phyloP scores from a whole-genome alignment of 2,797 vertebrate genomes.

The Parauchenoglanis punctatus region DNA sequence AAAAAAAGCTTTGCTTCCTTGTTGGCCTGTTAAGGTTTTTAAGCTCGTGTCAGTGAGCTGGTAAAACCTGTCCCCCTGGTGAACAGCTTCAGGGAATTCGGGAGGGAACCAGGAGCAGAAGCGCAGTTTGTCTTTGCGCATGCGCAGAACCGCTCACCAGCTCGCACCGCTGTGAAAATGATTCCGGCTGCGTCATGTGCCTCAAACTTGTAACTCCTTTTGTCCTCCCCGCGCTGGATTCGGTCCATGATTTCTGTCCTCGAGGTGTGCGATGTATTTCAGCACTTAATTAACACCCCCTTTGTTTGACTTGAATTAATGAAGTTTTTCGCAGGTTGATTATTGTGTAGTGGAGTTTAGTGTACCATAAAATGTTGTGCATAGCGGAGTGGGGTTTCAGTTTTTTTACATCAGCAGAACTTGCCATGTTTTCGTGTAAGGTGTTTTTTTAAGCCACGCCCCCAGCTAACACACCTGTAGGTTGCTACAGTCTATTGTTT shows the following conservation, averaged over 20 bases:
- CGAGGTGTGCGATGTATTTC: background rate
- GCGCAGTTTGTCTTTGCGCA: background rate
- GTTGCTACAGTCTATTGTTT: background rate
- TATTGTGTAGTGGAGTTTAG: background rate
- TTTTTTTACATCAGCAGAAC: background rate
- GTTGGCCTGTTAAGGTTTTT: background rate
- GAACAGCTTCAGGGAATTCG: slow-evolving; percentile 3
- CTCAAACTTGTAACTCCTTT: slow-evolving; percentile 21
- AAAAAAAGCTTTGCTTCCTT: background rate
- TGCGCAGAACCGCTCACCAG: slow-evolving; percentile 16
- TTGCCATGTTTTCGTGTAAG: background rate
- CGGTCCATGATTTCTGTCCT: background rate
- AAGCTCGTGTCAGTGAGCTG: background rate
- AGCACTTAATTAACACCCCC: background rate
- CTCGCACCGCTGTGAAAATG: slow-evolving; percentile 33
- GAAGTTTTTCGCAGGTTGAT: background rate
- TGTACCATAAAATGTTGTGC: too few relatives aligned
- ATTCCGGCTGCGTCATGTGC: background rate
- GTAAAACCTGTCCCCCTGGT: slow-evolving; percentile 24
- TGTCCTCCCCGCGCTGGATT: background rate
- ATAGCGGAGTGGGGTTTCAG: background rate
- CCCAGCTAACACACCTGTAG: slow-evolving; percentile 1
- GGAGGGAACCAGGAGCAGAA: background rate
- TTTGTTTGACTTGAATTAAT: background rate
- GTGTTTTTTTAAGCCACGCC: background rate